These are phyloP conservation scores for Terrapene triunguis DNA, from an alignment of 2,113 vertebrate genomes.

Conservation along the genomic window DNA sequence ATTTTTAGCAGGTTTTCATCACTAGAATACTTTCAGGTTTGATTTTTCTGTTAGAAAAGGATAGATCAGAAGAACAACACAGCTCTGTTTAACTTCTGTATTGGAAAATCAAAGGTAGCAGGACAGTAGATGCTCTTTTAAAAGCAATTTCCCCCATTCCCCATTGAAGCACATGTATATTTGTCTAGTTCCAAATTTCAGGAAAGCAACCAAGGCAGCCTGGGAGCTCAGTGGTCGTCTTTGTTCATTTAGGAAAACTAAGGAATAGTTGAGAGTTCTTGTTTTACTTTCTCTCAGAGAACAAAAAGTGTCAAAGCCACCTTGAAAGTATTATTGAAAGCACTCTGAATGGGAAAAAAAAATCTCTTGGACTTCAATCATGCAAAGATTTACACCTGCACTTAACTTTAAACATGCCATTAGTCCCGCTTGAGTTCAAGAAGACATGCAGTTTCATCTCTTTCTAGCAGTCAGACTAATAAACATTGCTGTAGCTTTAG, in stretches of 20 bases:
- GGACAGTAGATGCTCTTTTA: neutral
- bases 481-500: neutral
- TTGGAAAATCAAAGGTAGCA: neutral
- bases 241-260: neutral
- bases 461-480: neutral
- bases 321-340: neutral
- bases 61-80: neutral
- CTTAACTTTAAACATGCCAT: neutral
- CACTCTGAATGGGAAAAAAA: neutral
- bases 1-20: neutral
- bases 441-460: neutral
- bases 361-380: neutral
- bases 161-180: neutral
- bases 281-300: neutral
- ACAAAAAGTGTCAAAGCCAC: neutral
- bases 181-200: neutral
- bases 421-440: neutral
- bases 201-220: neutral
- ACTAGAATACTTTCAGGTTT: neutral
- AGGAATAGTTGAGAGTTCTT: neutral
- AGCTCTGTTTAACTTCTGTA: neutral
- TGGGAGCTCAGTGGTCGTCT: neutral
- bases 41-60: neutral
- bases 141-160: neutral
- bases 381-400: fast-evolving